Conservation (phyloP, 2,797 vertebrate genomes). For the Denticeps clupeoides region DNA sequence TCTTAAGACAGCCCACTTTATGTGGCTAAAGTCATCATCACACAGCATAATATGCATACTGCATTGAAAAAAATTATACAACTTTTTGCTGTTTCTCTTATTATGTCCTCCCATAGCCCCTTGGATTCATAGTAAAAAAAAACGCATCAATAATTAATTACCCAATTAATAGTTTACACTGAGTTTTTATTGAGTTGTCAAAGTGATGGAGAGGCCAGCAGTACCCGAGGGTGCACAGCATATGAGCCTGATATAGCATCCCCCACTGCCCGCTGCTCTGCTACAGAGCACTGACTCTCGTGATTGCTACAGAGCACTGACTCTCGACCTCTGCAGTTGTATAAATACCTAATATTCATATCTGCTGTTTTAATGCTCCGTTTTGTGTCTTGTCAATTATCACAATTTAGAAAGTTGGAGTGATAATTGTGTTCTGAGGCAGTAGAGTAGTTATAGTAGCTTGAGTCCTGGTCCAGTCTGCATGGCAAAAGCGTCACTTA, state of each 20-base stretch:
- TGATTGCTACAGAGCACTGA: not conserved
- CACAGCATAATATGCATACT: no score
- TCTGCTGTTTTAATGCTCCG: no score
- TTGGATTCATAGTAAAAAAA: conserved; percentile 57
- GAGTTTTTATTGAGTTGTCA: conserved; percentile 75
- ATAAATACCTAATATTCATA: no score
- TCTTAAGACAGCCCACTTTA: no score
- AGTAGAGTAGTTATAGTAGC: no score
- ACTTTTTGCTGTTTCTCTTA: conserved; percentile 8
- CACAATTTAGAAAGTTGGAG: no score
- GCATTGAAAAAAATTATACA: no score
- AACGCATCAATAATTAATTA: conserved; percentile 80
- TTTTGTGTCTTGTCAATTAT: no score
- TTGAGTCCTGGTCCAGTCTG: no score
- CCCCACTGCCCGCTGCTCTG: conserved; percentile 21
- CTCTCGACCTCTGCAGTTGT: not conserved
- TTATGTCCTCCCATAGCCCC: conserved; percentile 36
- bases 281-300: not conserved
- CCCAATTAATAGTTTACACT: conserved; percentile 78
- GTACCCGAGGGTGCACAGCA: conserved; percentile 42
- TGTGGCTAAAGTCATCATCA: no score
- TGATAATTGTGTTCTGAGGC: no score
- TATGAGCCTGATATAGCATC: conserved; percentile 63
- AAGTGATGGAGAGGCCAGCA: conserved; percentile 66
- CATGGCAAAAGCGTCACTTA: no score